Base-by-base conservation (phyloP, 2,888 invertebrate genomes). In the Brenthis ino region DNA sequence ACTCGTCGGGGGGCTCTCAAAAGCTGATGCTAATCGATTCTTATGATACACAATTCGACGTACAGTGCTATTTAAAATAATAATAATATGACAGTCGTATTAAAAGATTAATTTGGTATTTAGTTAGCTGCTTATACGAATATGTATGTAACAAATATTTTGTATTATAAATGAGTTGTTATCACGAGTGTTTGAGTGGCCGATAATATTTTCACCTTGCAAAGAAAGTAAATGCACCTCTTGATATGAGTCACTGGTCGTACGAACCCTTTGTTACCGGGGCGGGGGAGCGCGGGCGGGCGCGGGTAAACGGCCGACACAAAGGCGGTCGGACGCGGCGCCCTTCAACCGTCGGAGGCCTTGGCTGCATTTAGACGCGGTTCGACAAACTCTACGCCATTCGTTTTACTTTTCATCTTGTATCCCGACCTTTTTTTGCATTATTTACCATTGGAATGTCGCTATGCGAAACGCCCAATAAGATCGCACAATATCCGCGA, bases 321-420 rank as follows among this genome's bases (percentile, higher is more conserved):
- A 85, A 85, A 86, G 83, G 83, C 88, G 81, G 84, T 80, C 87
- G 85, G 86, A 82, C 91, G 88, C 64, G 82, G 83, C 86, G 91
- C 91, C 92, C 91, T 91, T 91, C 91, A 91, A 86, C 85, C 75
- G 84, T n/a, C 82, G 80, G 82, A 89, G 91, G 89, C 92, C 92
- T 92, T 91, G 92, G 89, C 85, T 91, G 89, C 84, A 90, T 91
- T 90, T 93, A 93, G 91, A 83, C 84, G 84, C 87, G 82, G 92
- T 92, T 90, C 91, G 91, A 86, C 79, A 88, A 88, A 91, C 91
- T 88, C 83, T 75, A 77, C 82, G 83, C 82, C 81, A 84, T 86
- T 89, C 81, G 83, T 87, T 88, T 89, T 86, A 88, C 84, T 86
- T 85, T 84, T 82, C 79, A 85, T 82, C 84, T 87, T 80, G 81